Percentiles rank a stretch among this genome's conserved stretches.
Conservation (phyloP, 2,797 vertebrate genomes). For the Syngnathus rostellatus region DNA sequence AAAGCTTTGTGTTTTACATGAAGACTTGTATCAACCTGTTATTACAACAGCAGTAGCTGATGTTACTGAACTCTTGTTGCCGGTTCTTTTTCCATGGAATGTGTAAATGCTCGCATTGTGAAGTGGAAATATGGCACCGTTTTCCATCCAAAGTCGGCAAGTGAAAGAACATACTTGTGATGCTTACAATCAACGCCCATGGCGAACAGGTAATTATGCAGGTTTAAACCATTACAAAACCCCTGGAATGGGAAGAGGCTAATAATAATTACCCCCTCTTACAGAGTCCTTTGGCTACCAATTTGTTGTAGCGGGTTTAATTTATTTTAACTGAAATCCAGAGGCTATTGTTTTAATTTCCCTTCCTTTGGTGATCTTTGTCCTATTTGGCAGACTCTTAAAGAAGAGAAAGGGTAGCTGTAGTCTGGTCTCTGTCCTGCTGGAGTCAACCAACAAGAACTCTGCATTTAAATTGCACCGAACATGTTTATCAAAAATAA, state of each 20-base stretch:
- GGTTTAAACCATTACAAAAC: slow-evolving; percentile 4
- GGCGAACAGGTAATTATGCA: slow-evolving; percentile 7
- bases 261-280: slow-evolving; percentile 13
- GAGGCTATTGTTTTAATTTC: slow-evolving; percentile 28
- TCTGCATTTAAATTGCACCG: slow-evolving; percentile 24
- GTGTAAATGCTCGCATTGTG: slow-evolving; percentile 52
- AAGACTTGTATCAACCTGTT: slow-evolving; percentile 24
- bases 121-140: slow-evolving; percentile 41
- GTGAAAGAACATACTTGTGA: background rate
- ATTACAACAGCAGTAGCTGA: background rate
- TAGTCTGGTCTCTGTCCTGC: slow-evolving; percentile 11
- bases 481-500: slow-evolving; percentile 50
- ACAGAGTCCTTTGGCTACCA: slow-evolving; percentile 20
- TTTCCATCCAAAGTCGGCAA: slow-evolving; percentile 18
- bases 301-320: slow-evolving; percentile 26
- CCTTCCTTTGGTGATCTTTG: slow-evolving; percentile 14
- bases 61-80: slow-evolving; percentile 1
- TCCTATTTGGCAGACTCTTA: slow-evolving; percentile 24
- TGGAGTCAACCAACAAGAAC: slow-evolving; percentile 9
- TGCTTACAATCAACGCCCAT: background rate
- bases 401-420: slow-evolving; percentile 21
- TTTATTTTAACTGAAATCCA: slow-evolving; percentile 36
- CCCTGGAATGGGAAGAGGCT: slow-evolving; percentile 13
- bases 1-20: slow-evolving; percentile 48
- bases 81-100: slow-evolving; percentile 45